These are phyloP conservation scores for Oostethus manadensis DNA, from an alignment of 2,113 vertebrate species.

Conservation along the genomic window DNA sequence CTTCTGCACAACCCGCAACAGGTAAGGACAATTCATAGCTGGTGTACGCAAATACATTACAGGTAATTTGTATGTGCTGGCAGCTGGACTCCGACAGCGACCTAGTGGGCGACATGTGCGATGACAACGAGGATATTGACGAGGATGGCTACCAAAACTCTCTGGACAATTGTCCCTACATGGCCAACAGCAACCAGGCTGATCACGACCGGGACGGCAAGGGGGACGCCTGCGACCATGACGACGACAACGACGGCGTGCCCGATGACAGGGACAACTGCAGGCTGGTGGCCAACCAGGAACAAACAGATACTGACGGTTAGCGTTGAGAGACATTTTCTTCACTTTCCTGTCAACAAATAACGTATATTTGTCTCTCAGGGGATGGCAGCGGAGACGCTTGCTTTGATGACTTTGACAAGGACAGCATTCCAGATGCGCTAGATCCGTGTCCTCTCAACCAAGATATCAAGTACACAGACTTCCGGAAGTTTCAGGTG, in stretches of 20 bases:
- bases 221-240: conserved; percentile 94
- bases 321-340: conserved; percentile 40
- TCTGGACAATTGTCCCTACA: conserved; percentile 97
- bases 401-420: conserved; percentile 95
- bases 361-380: conserved; percentile 30
- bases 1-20: conserved; percentile 95
- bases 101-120: conserved; percentile 88
- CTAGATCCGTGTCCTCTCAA: conserved; percentile 97
- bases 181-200: conserved; percentile 93
- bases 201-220: conserved; percentile 98
- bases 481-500: conserved; percentile 98
- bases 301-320: conserved; percentile 94
- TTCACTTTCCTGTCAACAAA: neutral
- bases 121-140: conserved; percentile 97
- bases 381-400: conserved; percentile 92
- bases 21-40: conserved; percentile 59
- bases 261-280: conserved; percentile 98
- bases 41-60: too few relatives aligned
- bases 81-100: conserved; percentile 96
- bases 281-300: conserved; percentile 84
- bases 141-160: conserved; percentile 99
- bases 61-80: conserved; percentile 13
- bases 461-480: conserved; percentile 90
- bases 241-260: conserved; percentile 94
- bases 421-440: conserved; percentile 87